Percentiles rank a stretch among this genome's conserved stretches.
These are phyloP conservation scores for Deladenus siricidicola DNA, from an alignment of 2,888 invertebrate species.

Conservation along the genomic window DNA sequence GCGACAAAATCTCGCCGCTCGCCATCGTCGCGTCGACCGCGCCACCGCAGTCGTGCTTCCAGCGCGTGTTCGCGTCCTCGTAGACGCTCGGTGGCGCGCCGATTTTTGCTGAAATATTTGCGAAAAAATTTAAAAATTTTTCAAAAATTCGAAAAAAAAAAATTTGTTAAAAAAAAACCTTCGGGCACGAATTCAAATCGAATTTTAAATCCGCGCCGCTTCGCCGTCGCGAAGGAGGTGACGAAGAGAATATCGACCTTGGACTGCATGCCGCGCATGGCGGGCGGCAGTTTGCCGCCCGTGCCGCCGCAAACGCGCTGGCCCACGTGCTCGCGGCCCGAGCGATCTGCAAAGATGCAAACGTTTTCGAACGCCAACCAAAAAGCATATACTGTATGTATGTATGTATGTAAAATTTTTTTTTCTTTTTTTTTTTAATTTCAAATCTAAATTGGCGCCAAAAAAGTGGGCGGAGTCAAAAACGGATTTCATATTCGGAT, in stretches of 20 bases:
- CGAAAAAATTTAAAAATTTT: background rate
- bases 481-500: no score
- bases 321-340: slow-evolving; percentile 37
- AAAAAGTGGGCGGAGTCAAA: no score
- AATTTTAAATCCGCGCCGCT: slow-evolving; percentile 23
- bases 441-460: no score
- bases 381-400: no score
- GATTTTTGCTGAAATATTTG: slow-evolving; percentile 22
- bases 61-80: slow-evolving; percentile 24
- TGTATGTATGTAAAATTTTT: no score
- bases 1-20: slow-evolving; percentile 54
- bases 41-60: slow-evolving; percentile 28
- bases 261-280: slow-evolving; percentile 7
- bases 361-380: no score
- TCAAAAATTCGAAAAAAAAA: background rate
- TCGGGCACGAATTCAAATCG: slow-evolving; percentile 41
- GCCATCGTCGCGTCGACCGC: slow-evolving; percentile 13
- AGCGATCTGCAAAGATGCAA: slow-evolving; percentile 8
- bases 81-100: slow-evolving; percentile 26
- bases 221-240: slow-evolving; percentile 12
- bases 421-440: no score
- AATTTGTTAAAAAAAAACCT: slow-evolving; percentile 27
- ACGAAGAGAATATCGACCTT: slow-evolving; percentile 20
- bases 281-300: slow-evolving; percentile 2
- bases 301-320: slow-evolving; percentile 34